Conservation (phyloP, 2,888 invertebrate genomes). For the Arge pagana region DNA sequence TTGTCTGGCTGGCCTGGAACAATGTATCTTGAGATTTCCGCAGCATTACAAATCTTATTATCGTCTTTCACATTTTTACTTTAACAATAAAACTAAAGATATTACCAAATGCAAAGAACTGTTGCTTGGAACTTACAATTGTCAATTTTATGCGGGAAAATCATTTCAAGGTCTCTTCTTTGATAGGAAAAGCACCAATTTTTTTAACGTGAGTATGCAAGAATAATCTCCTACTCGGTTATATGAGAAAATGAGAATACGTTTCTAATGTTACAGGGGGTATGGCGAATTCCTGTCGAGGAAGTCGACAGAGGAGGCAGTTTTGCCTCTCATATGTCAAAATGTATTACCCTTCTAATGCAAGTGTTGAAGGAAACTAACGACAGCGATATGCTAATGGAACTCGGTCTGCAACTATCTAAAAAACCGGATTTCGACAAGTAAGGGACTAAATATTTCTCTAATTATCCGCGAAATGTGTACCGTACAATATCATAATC, state of each 20-base stretch:
- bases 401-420: constrained; percentile 77
- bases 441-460: constrained; percentile 59
- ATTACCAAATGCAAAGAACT: constrained; percentile 73
- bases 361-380: constrained; percentile 79
- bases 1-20: constrained; percentile 79
- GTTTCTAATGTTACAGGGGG: constrained; percentile 65
- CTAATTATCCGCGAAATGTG: too few relatives aligned
- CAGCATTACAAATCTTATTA: constrained; percentile 94
- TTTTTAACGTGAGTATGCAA: constrained; percentile 75
- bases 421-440: constrained; percentile 85
- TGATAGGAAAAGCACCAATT: constrained; percentile 82
- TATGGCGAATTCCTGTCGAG: constrained; percentile 88
- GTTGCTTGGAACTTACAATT: constrained; percentile 71
- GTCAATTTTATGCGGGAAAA: constrained; percentile 65
- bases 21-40: constrained; percentile 83
- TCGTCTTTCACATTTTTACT: constrained; percentile 82
- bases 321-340: constrained; percentile 88
- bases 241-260: neutral
- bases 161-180: constrained; percentile 81
- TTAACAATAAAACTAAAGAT: constrained; percentile 73
- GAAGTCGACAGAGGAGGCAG: constrained; percentile 93
- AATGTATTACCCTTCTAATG: constrained; percentile 80
- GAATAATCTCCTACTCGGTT: neutral
- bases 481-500: neutral
- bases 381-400: constrained; percentile 79